Base-by-base conservation (phyloP, 2,888 invertebrate genomes). In the Heliconius aoede region DNA sequence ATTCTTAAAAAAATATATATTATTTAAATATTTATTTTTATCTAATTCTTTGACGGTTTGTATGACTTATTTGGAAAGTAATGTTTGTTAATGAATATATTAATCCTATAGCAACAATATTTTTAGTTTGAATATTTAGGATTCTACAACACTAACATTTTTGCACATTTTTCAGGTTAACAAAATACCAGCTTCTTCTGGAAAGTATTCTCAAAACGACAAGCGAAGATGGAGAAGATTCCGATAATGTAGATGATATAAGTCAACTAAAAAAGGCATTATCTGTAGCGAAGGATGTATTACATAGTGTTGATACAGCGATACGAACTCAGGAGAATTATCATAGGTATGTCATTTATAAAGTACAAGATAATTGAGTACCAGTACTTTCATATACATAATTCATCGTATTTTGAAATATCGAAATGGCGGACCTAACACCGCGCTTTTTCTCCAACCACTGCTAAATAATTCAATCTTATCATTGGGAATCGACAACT, bases 171-270 rank as follows among this genome's bases (percentile, higher is more conserved):
- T 7, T 0, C 86, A 94, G 94, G 80, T 73, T 95, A 60, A 95
- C 95, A 0, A 95, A 95, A 77, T 95, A 95, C 89, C 94, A 94
- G 84, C 87, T 95, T 0, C 88, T 95, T 0, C 86, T 94, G 1
- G 94, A 95, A 80, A 86, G 91, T 61, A 88, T 94, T n/a, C 83
- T 91, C 62, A 90, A 91, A 84, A 94, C 94, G 0, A 86, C 91
- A 28, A 80, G 79, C 28, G 79, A 92, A 55, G 82, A 75, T 4
- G 85, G 81, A 0, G 88, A 86, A 28, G 81, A 79, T n/a, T 77
- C 77, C 55, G 87, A 88, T 76, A 81, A 80, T 7, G 86, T 84
- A 1, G 90, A 87, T 5, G 93, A 91, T 76, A 81, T 88, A 4
- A 82, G 82, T 15, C 81, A 83, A 28, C 81, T 94, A 73, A 79